Base-by-base conservation (phyloP, 2,797 vertebrate genomes). In the Luscinia luscinia region DNA sequence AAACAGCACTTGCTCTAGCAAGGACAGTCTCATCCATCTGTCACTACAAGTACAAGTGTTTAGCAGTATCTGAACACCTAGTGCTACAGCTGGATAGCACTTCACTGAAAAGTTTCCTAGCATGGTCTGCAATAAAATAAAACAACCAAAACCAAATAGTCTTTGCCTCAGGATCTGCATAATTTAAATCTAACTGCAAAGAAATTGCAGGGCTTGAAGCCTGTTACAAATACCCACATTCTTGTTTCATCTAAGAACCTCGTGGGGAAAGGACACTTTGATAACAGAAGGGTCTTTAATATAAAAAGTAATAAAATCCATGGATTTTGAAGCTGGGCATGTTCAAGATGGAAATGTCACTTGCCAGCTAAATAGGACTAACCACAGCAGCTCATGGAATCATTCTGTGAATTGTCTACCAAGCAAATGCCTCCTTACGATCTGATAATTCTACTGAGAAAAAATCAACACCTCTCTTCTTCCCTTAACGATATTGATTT, bases 1-100 rank as follows among this genome's bases (percentile, higher is more conserved):
- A 87, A 91, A 62, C 40, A 79, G 51, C 63, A 87, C n/a, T 91
- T 92, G 51, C 27, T 84, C 55, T 69, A 68, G 62, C 30, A 93
- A 57, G 54, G 62, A 40, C 41, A 67, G 51, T 70, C 68, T 66
- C 59, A 59, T 64, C 48, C 12, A 34, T 59, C 76, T 72, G 20
- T 73, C 78, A 62, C 43, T 76, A 48, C 75, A 78, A 94, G 67
- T 41, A 41, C 57, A 83, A 86, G 32, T 67, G 28, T 63, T 74
- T 12, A 67, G 61, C 57, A 67, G 58, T 11, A 55, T 57, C 45
- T 89, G 55, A 86, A 55, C 34, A 90, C 9, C 58, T 18, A 61
- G 30, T 57, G 46, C 76, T 68, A 54, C 48, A 80, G 48, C 3
- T 66, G 61, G 59, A 12, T 54, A 79, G 51, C 63, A 70, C 12